A percentile compares a stretch with the other conserved stretches of the same genome.
phyloP scores from a whole-genome alignment of 2,797 vertebrate species.

The Gallinago stenura region DNA sequence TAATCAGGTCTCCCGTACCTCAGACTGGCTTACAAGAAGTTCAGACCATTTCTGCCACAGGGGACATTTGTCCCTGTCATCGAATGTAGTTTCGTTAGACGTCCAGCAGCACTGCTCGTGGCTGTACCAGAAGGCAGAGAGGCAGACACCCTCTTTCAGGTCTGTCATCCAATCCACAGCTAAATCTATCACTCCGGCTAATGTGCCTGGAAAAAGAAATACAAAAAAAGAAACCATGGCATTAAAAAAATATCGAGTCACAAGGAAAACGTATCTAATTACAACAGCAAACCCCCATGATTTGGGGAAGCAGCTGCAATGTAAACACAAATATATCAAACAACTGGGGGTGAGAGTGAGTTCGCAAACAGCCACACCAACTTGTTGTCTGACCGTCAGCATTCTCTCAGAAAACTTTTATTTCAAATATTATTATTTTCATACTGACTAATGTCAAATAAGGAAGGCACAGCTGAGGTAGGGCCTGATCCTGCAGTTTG shows the following conservation, averaged over 20 bases:
- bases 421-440: neutral
- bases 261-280: neutral
- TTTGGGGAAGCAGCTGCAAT: neutral
- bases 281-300: fast-evolving
- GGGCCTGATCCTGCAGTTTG: neutral
- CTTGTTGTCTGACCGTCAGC: neutral
- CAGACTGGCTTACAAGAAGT: conserved; percentile 89
- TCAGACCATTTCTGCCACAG: conserved; percentile 98
- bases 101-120: conserved; percentile 99
- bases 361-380: neutral
- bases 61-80: conserved; percentile 95
- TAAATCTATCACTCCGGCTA: conserved; percentile 96
- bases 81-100: conserved; percentile 94
- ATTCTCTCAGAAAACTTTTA: neutral
- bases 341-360: fast-evolving
- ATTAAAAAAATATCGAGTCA: neutral
- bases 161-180: conserved; percentile 99
- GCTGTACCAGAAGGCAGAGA: conserved; percentile 96
- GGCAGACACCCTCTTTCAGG: conserved; percentile 95
- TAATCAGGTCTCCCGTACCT: conserved; percentile 78
- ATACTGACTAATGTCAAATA: neutral
- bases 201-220: conserved; percentile 82
- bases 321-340: neutral
- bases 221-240: neutral
- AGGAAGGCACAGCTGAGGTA: neutral